phyloP scores from a whole-genome alignment of 2,888 invertebrate species.

The Drosophila austrosaltans region DNA sequence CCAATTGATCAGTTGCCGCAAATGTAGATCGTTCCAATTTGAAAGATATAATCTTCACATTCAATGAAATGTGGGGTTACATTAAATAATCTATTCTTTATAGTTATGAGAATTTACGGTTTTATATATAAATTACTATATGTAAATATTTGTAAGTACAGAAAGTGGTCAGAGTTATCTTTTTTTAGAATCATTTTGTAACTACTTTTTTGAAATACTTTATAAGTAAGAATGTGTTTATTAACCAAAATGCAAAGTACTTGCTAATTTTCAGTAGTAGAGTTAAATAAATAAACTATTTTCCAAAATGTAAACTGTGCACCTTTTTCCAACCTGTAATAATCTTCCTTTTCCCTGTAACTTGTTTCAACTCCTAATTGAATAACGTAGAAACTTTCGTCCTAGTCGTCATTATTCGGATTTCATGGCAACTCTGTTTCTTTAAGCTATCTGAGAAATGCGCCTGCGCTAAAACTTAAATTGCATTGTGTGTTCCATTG shows the following conservation, averaged over 20 bases:
- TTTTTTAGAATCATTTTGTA: constrained; percentile 5
- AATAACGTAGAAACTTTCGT: no score
- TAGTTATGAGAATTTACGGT: constrained; percentile 42
- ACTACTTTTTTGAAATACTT: neutral
- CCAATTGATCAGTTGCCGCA: constrained; percentile 97
- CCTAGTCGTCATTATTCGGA: neutral
- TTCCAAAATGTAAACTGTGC: neutral
- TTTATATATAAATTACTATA: constrained; percentile 21
- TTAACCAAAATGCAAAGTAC: neutral
- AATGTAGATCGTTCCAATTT: constrained; percentile 85
- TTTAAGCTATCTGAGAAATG: neutral
- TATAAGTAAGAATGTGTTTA: neutral
- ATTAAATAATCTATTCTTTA: constrained; percentile 29
- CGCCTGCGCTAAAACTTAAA: constrained; percentile 13
- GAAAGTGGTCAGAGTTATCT: neutral
- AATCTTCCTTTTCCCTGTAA: no score
- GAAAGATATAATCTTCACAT: neutral
- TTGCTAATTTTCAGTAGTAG: constrained; percentile 2
- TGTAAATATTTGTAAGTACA: constrained; percentile 15
- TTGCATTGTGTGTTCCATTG: neutral
- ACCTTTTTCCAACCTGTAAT: no score
- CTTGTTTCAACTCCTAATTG: no score
- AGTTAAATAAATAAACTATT: constrained; percentile 1
- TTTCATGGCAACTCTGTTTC: constrained; percentile 10
- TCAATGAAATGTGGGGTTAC: neutral